These are phyloP conservation scores for Fulmarus glacialis DNA, from an alignment of 2,113 vertebrate genomes.

Conservation along the genomic window DNA sequence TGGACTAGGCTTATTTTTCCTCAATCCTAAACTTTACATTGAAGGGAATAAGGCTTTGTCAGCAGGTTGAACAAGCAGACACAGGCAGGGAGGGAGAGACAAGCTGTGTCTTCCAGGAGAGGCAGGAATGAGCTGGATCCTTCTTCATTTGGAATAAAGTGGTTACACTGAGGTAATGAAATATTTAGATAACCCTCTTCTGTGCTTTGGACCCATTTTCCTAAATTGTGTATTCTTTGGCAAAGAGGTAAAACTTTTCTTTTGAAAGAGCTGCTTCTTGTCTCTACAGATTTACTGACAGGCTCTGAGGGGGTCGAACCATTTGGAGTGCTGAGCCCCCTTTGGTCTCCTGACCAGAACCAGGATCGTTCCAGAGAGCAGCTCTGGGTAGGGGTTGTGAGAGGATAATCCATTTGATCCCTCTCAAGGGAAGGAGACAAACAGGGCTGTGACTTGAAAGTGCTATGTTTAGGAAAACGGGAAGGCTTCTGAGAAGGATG, in stretches of 20 bases:
- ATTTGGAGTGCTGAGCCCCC: neutral
- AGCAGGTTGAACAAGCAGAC: neutral
- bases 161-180: slow-evolving; percentile 11
- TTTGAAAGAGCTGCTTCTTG: neutral
- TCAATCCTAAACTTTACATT: neutral
- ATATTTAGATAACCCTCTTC: slow-evolving; percentile 1
- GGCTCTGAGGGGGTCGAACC: neutral
- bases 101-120: neutral
- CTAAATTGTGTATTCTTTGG: slow-evolving; percentile 17
- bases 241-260: neutral
- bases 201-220: slow-evolving; percentile 6
- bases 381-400: neutral
- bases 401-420: neutral
- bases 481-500: neutral
- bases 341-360: neutral
- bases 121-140: neutral
- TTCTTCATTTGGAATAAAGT: slow-evolving; percentile 7
- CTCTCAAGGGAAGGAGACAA: neutral
- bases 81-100: neutral
- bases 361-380: neutral
- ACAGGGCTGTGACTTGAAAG: neutral
- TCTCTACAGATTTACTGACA: neutral
- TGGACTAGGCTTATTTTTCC: neutral
- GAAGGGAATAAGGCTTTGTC: neutral
- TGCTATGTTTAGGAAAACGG: neutral